Evolutionary conservation across 2,113 vertebrate species (phyloP).

Genomic region (Euleptes europaea): DNA sequence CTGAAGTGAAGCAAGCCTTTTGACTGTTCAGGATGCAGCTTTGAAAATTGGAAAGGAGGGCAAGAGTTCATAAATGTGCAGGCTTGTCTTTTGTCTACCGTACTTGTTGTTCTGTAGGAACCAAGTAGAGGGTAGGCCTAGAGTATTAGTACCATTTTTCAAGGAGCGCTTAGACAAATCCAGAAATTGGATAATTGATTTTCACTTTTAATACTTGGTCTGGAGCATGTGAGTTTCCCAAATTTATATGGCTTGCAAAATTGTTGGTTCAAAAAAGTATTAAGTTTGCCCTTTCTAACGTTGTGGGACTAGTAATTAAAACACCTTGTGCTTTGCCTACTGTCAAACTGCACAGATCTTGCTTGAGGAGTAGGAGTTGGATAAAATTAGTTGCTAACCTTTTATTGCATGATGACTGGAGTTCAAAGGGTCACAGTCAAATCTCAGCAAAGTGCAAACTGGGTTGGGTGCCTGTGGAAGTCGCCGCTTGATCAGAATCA

Average conservation of each 20-base stretch:
- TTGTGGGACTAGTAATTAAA: background rate
- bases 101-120: background rate
- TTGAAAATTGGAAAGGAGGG: background rate
- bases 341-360: background rate
- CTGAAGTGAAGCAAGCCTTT: background rate
- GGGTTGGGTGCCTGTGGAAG: background rate
- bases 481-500: background rate
- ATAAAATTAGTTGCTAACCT: background rate
- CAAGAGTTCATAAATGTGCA: background rate
- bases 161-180: background rate
- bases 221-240: background rate
- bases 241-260: background rate
- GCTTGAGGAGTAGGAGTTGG: too few relatives aligned
- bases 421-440: background rate
- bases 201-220: background rate
- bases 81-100: background rate
- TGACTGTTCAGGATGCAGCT: background rate
- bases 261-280: background rate
- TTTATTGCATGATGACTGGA: background rate
- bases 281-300: background rate
- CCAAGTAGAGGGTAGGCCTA: background rate
- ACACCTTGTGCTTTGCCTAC: background rate
- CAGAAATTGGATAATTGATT: background rate
- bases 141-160: background rate
- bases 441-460: background rate